Percentiles rank a stretch among this genome's conserved stretches.
Evolutionary conservation across 2,888 invertebrate species (phyloP).

Genomic region (Gasteruption jaculator): DNA sequence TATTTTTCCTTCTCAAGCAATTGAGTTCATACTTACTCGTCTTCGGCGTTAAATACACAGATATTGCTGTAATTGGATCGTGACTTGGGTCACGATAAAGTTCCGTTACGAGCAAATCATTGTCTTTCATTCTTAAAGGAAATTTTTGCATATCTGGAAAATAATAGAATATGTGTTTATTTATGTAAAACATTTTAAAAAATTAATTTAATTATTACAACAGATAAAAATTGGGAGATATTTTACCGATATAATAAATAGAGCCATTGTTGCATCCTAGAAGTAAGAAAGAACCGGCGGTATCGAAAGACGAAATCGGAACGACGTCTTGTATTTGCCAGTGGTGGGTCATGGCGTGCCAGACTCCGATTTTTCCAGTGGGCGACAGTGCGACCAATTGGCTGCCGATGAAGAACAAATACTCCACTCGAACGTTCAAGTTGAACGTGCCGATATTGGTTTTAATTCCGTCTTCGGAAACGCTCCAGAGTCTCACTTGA

Average conservation of each 20-base stretch:
- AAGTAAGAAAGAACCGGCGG: slow-evolving; percentile 91
- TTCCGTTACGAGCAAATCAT: slow-evolving; percentile 95
- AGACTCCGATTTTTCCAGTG: slow-evolving; percentile 94
- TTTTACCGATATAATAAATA: slow-evolving; percentile 90
- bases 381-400: slow-evolving; percentile 94
- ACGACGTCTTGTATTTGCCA: slow-evolving; percentile 98
- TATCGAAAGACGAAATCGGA: slow-evolving; percentile 93
- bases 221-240: slow-evolving; percentile 2
- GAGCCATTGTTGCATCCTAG: slow-evolving; percentile 95
- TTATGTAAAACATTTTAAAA: slow-evolving; percentile 8
- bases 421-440: slow-evolving; percentile 87
- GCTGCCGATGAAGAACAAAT: slow-evolving; percentile 95
- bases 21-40: slow-evolving; percentile 70
- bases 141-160: slow-evolving; percentile 97
- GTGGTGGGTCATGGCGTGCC: slow-evolving; percentile 98
- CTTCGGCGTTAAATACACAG: slow-evolving; percentile 98
- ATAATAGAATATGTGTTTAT: slow-evolving; percentile 17
- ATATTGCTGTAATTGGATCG: slow-evolving; percentile 96
- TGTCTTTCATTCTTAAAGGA: slow-evolving; percentile 97
- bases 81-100: slow-evolving; percentile 90
- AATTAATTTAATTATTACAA: slow-evolving; percentile 6
- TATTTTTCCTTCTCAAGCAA: too few species aligned
- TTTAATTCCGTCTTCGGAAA: slow-evolving; percentile 71
- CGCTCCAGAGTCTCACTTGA: slow-evolving; percentile 74
- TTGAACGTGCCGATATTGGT: slow-evolving; percentile 82